phyloP scores from a whole-genome alignment of 1,140 invertebrate genomes.

The Cephus cinctus region DNA sequence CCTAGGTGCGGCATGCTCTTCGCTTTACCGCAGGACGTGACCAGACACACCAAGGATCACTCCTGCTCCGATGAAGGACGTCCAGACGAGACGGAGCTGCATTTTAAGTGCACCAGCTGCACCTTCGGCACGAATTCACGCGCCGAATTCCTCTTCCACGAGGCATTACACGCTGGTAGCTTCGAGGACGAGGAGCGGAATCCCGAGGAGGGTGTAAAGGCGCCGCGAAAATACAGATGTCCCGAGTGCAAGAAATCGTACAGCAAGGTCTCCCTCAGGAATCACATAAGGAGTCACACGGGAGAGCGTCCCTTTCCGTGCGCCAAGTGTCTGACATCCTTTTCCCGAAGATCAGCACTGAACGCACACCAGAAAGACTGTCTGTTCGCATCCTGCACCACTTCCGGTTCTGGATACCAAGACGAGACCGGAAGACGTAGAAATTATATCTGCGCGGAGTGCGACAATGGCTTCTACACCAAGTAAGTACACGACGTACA shows the following conservation, averaged over 20 bases:
- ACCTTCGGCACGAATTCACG: conserved; percentile 49
- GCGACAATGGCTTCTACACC: conserved; percentile 61
- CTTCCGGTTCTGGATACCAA: conserved; percentile 9
- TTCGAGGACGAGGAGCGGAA: conserved; percentile 37
- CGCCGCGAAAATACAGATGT: conserved; percentile 61
- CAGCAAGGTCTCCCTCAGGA: conserved; percentile 65
- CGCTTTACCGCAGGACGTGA: conserved; percentile 69
- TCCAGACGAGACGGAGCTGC: neutral
- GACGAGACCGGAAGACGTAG: conserved; percentile 23
- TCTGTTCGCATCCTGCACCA: neutral
- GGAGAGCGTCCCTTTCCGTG: conserved; percentile 77
- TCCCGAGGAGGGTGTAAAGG: conserved; percentile 33
- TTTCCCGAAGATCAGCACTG: conserved; percentile 65
- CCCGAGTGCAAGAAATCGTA: conserved; percentile 69
- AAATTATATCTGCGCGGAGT: conserved; percentile 59
- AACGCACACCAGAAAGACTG: conserved; percentile 38
- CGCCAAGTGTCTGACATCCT: conserved; percentile 60
- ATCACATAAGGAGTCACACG: conserved; percentile 72
- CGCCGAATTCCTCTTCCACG: conserved; percentile 67
- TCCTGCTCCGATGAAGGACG: neutral
- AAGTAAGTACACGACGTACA: conserved; percentile 57
- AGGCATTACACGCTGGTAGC: conserved; percentile 60
- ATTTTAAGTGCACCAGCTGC: conserved; percentile 53
- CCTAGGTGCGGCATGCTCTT: conserved; percentile 68
- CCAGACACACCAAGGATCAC: conserved; percentile 60